Evolutionary conservation across 1,140 invertebrate species (phyloP).

Genomic region (Drosophila sucinea): DNA sequence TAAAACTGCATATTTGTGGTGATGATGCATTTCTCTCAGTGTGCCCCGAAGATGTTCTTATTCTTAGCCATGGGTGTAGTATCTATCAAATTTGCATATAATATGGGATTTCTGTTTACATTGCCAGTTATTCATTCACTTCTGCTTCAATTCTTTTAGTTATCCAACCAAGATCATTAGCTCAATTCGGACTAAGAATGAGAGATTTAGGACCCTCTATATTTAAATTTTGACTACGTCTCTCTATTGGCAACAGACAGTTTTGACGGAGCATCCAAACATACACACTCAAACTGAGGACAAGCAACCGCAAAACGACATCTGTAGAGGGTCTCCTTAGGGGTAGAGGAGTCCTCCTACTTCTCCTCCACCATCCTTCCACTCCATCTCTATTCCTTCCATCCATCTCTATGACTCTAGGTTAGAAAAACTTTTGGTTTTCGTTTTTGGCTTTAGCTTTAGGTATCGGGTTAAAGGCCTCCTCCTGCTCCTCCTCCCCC

Average conservation of each 20-base stretch:
- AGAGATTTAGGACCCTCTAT: not conserved
- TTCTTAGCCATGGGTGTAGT: not conserved
- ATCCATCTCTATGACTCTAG: conserved; percentile 15
- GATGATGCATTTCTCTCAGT: not conserved
- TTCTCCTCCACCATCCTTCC: not conserved
- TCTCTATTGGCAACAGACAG: conserved; percentile 38
- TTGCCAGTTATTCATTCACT: too few relatives aligned
- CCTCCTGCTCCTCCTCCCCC: conserved; percentile 10
- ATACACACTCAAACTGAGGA: conserved; percentile 2
- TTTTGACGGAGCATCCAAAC: conserved; percentile 60
- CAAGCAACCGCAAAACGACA: conserved; percentile 57
- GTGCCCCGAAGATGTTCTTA: not conserved
- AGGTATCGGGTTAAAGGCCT: conserved; percentile 31
- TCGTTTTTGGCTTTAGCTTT: conserved; percentile 42
- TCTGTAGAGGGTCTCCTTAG: conserved; percentile 34
- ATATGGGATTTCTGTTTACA: not conserved
- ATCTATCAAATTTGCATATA: not conserved
- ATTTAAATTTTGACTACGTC: not conserved
- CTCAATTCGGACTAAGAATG: too few relatives aligned
- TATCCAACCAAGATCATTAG: too few relatives aligned
- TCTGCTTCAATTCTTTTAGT: too few relatives aligned
- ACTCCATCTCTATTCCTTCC: not conserved
- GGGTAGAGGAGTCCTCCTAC: conserved; percentile 7
- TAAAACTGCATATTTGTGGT: not conserved
- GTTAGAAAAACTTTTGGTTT: conserved; percentile 58